phyloP scores from a whole-genome alignment of 2,113 vertebrate species.

The Bostrychus sinensis region DNA sequence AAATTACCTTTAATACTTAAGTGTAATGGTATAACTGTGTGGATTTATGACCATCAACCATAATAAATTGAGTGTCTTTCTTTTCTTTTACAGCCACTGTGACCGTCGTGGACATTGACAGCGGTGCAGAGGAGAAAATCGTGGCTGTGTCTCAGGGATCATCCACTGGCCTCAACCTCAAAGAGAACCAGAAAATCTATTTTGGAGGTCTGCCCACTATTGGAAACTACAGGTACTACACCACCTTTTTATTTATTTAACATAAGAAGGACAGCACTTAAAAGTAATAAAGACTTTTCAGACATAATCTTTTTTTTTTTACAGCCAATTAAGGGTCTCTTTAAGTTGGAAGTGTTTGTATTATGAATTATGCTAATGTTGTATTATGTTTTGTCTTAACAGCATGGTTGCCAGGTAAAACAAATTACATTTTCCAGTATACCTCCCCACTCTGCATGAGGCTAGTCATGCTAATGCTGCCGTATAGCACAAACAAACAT shows the following conservation, averaged over 20 bases:
- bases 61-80: too few species aligned
- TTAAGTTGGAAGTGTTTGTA: conserved; percentile 6
- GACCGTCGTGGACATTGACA: conserved; percentile 88
- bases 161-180: conserved; percentile 93
- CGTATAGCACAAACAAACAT: conserved; percentile 12
- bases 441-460: conserved; percentile 49
- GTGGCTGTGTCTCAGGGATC: conserved; percentile 83
- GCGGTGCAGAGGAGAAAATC: conserved; percentile 85
- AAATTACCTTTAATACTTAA: too few species aligned
- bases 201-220: conserved; percentile 93
- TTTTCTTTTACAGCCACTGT: conserved; percentile 83
- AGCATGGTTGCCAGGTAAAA: conserved; percentile 94
- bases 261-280: neutral
- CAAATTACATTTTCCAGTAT: neutral
- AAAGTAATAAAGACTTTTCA: neutral
- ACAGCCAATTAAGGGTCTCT: neutral
- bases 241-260: neutral
- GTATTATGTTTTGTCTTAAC: conserved; percentile 70
- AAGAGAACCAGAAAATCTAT: conserved; percentile 91
- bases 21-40: too few species aligned
- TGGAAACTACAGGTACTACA: conserved; percentile 88
- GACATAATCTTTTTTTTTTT: neutral
- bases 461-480: conserved; percentile 31
- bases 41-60: too few species aligned
- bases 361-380: conserved; percentile 46